Base-by-base conservation (phyloP, 1,140 invertebrate genomes). In the Telenomus remus region DNA sequence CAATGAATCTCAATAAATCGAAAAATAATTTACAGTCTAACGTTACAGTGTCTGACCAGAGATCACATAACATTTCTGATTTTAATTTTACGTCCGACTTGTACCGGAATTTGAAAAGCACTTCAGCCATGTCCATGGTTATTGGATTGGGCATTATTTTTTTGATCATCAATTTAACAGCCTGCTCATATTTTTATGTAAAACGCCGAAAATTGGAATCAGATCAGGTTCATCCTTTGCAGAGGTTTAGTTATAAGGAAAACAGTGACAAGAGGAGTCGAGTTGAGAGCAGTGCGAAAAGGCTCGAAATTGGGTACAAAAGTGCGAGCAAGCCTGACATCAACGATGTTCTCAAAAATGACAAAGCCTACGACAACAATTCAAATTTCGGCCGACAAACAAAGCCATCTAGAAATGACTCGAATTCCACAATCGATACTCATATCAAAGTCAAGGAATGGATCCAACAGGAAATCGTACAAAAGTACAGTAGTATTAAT, bases 401-500 rank as follows among this genome's bases (percentile, higher is more conserved):
- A 72, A 92, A 92, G 84, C 85, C 93, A 8, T 91, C 92, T 11
- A 84, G 93, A 37, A 92, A 94, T 79, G 90, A 93, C 76, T 95
- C 94, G 0, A 91, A 90, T 9, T 95, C 94, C 48, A 95, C 94
- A 0, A 92, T 96, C 65, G 94, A 95, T 81, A 93, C 94, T 0
- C 93, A 95, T 79, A 93, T 94, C 9, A 95, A 95, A 89, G 94
- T 96, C 1, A 90, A 92, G 57, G 93, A 95, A 59, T 96, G 94
- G 94, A 96, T 96, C 73, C 91, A 93, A 1, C 90, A 93, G 71
- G 93, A 93, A 86, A 91, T 93, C 47, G 90, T 92, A 68, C 91
- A 93, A 79, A 90, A 86, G 83, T 88, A 27, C 37, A 11, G 8
- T 39, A 39, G 34, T 6, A 35, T 35, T 35, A 10, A 35, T n/a